Percentiles rank a stretch among this genome's conserved stretches.
Conservation (phyloP, 2,888 invertebrate genomes). For the Iselma pallidipennis region DNA sequence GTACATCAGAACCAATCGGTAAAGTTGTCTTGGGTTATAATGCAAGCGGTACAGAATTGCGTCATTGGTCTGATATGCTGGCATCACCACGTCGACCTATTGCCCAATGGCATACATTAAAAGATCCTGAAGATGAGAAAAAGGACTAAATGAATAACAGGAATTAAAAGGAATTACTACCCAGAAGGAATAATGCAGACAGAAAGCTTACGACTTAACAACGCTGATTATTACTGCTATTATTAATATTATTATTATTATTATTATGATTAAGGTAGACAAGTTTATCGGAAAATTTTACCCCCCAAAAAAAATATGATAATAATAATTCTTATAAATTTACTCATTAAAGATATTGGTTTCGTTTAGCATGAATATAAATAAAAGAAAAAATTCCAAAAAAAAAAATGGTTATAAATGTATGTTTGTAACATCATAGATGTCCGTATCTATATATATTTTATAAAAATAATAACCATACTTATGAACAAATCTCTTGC, state of each 20-base stretch:
- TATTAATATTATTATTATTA: conserved; percentile 12
- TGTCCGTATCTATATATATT: conserved; percentile 32
- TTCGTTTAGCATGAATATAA: conserved; percentile 23
- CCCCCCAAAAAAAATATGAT: conserved; percentile 22
- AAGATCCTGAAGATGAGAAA: conserved; percentile 94
- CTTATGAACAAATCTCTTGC: not conserved
- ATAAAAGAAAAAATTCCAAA: conserved; percentile 20
- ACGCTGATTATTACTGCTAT: conserved; percentile 25
- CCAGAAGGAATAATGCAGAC: not conserved
- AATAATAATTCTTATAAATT: conserved; percentile 33
- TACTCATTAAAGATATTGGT: conserved; percentile 31
- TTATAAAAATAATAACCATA: conserved; percentile 26
- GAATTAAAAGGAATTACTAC: not conserved
- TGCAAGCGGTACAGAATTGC: conserved; percentile 95
- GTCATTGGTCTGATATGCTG: conserved; percentile 99
- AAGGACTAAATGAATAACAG: conserved; percentile 65
- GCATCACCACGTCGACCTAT: conserved; percentile 99
- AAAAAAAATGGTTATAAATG: conserved; percentile 33
- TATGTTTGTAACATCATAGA: conserved; percentile 42
- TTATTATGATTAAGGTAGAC: not conserved
- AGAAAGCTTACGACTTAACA: conserved; percentile 32
- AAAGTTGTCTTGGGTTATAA: conserved; percentile 96
- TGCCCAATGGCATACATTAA: conserved; percentile 99
- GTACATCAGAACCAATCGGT: conserved; percentile 99
- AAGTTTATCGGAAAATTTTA: not conserved